phyloP scores from a whole-genome alignment of 2,888 invertebrate species.

The Drepanosiphum platanoidis region DNA sequence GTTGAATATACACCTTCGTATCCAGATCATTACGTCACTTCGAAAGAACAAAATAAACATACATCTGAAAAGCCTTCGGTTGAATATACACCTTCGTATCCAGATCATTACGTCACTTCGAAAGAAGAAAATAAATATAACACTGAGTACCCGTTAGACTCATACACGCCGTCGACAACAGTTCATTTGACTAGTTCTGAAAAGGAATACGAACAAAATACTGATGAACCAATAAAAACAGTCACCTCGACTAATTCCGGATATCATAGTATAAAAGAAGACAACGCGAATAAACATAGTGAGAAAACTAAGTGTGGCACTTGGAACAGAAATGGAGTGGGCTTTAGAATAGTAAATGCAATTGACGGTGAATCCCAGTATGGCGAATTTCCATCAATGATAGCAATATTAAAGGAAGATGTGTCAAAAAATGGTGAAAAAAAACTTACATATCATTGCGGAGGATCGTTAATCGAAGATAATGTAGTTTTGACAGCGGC shows the following conservation, averaged over 20 bases:
- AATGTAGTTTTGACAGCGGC: constrained; percentile 82
- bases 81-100: no score
- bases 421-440: constrained; percentile 68
- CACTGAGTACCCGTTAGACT: no score
- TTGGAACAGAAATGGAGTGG: constrained; percentile 78
- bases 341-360: constrained; percentile 74
- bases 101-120: no score
- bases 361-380: constrained; percentile 76
- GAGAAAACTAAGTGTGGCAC: constrained; percentile 73
- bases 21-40: no score
- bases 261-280: background rate
- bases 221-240: background rate
- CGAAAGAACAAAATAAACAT: no score
- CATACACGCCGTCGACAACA: no score
- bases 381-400: constrained; percentile 87
- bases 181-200: no score
- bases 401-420: constrained; percentile 73
- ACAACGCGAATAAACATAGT: background rate
- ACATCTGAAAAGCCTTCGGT: no score
- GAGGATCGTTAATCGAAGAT: constrained; percentile 82
- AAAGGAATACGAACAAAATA: no score
- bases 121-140: no score
- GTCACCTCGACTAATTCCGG: background rate
- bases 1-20: no score
- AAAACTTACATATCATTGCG: constrained; percentile 75